Conservation (phyloP, 2,797 vertebrate species). For the Fistularia commersonii region DNA sequence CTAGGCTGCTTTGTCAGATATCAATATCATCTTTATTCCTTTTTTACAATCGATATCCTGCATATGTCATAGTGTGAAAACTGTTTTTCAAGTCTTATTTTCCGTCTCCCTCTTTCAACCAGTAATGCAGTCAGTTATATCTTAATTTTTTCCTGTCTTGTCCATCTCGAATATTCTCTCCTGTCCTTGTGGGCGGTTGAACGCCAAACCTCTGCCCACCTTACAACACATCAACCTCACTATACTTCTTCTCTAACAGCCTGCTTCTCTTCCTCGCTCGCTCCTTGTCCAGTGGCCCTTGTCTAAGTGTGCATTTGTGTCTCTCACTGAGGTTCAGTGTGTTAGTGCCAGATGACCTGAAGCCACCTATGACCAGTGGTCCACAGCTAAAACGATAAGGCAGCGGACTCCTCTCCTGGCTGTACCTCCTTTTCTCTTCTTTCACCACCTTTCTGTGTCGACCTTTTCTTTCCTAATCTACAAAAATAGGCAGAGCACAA, state of each 20-base stretch:
- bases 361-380: slow-evolving; percentile 45
- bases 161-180: slow-evolving; percentile 10
- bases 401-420: slow-evolving; percentile 30
- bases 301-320: slow-evolving; percentile 55
- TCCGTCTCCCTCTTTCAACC: too few relatives aligned
- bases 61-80: too few relatives aligned
- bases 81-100: too few relatives aligned
- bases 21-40: too few relatives aligned
- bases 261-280: slow-evolving; percentile 6
- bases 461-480: slow-evolving; percentile 3
- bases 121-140: neutral
- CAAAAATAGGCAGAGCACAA: too few relatives aligned
- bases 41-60: too few relatives aligned
- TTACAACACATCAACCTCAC: slow-evolving; percentile 17
- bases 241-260: slow-evolving; percentile 15
- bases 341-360: slow-evolving; percentile 63
- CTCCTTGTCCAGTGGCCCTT: slow-evolving; percentile 48
- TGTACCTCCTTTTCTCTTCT: slow-evolving; percentile 10
- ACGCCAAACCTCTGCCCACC: slow-evolving; percentile 27
- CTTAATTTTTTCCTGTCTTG: slow-evolving; percentile 16
- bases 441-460: slow-evolving; percentile 21
- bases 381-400: slow-evolving; percentile 54
- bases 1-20: too few relatives aligned
- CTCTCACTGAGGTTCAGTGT: slow-evolving; percentile 42
- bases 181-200: neutral